Percentiles rank a stretch among this genome's conserved stretches.
Conservation (phyloP, 2,888 invertebrate species). For the Cylloceria caligata region DNA sequence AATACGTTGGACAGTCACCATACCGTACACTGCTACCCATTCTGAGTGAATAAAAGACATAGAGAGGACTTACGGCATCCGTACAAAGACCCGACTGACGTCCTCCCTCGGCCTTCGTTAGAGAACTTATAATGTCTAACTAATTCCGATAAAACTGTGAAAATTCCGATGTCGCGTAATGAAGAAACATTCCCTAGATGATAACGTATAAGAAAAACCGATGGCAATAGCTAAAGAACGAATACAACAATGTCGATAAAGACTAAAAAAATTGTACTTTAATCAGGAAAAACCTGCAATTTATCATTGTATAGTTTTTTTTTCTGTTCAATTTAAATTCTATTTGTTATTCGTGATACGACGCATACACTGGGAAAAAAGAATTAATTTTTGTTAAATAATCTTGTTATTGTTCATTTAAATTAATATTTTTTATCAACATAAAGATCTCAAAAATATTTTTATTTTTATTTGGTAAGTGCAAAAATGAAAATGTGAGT, state of each 20-base stretch:
- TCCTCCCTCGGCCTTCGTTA: conserved; percentile 68
- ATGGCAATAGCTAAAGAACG: conserved; percentile 25
- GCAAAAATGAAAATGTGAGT: too few relatives aligned
- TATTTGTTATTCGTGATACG: conserved; percentile 3
- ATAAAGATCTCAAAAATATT: too few relatives aligned
- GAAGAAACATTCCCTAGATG: conserved; percentile 69
- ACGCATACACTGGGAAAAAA: neutral
- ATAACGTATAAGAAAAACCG: conserved; percentile 44
- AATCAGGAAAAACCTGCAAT: neutral
- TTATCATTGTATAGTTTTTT: neutral
- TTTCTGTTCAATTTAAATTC: neutral
- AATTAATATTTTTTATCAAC: too few relatives aligned
- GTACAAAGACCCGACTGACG: conserved; percentile 66
- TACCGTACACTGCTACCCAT: conserved; percentile 19
- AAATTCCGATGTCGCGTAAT: conserved; percentile 74
- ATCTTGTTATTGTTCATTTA: too few relatives aligned
- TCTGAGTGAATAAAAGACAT: conserved; percentile 26
- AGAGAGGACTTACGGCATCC: conserved; percentile 63
- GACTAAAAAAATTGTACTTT: neutral
- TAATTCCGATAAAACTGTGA: conserved; percentile 73
- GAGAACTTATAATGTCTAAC: conserved; percentile 69
- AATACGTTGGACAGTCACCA: conserved; percentile 40
- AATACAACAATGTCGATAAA: neutral
- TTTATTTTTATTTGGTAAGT: too few relatives aligned
- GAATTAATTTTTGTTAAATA: too few relatives aligned